Conservation (phyloP, 2,797 vertebrate genomes). For the Eleutherodactylus coqui region DNA sequence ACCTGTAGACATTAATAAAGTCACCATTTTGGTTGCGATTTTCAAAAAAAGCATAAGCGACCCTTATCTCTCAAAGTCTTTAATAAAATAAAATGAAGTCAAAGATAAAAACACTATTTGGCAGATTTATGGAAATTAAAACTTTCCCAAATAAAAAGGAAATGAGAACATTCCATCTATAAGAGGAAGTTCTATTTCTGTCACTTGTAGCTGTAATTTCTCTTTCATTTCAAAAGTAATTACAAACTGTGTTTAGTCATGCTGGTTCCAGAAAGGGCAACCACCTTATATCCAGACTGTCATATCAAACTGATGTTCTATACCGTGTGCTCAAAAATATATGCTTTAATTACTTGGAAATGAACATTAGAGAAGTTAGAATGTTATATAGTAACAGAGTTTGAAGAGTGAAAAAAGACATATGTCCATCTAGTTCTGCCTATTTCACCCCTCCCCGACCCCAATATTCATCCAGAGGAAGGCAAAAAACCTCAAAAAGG, state of each 20-base stretch:
- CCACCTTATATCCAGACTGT: not conserved
- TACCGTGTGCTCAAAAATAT: not conserved
- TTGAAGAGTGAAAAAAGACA: too few species aligned
- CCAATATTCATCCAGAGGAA: too few species aligned
- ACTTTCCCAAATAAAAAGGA: conserved; percentile 39
- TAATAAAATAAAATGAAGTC: not conserved
- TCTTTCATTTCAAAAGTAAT: conserved; percentile 29
- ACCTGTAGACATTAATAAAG: not conserved
- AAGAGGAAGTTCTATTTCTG: conserved; percentile 21
- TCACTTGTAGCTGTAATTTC: conserved; percentile 11
- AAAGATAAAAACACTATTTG: conserved; percentile 5
- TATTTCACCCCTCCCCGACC: too few species aligned
- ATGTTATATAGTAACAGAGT: not conserved
- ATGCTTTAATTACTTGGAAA: not conserved
- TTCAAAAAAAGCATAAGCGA: not conserved
- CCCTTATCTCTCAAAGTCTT: not conserved
- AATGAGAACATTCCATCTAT: conserved; percentile 44
- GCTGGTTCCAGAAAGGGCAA: conserved; percentile 20
- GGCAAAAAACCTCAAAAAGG: too few species aligned
- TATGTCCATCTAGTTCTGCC: too few species aligned
- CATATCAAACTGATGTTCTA: not conserved
- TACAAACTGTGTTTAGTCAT: not conserved
- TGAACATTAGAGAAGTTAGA: not conserved
- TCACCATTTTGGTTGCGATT: not conserved
- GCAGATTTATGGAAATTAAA: not conserved